Conservation (phyloP, 2,797 vertebrate genomes). For the Peromyscus melanophrys region DNA sequence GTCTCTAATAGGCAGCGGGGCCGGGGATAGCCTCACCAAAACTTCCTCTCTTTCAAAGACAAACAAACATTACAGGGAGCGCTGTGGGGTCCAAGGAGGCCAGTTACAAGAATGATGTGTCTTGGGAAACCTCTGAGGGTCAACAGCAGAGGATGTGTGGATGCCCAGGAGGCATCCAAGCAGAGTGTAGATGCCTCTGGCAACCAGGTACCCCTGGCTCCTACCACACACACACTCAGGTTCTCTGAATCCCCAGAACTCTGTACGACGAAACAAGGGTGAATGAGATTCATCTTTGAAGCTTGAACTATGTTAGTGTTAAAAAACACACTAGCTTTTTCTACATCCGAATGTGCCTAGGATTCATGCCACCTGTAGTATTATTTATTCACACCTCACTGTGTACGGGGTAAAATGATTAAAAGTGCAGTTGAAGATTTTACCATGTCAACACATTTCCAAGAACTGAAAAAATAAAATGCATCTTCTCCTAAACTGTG, state of each 20-base stretch:
- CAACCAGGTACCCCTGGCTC: neutral
- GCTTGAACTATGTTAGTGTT: neutral
- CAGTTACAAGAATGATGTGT: neutral
- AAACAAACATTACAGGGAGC: neutral
- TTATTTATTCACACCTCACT: neutral
- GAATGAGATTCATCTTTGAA: neutral
- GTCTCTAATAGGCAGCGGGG: neutral
- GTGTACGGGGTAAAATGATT: neutral
- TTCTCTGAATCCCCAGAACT: neutral
- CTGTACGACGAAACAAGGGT: neutral
- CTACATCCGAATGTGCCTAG: neutral
- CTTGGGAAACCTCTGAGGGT: neutral
- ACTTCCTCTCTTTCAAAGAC: neutral
- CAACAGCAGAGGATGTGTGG: neutral
- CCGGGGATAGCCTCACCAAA: neutral
- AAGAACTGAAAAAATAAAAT: neutral
- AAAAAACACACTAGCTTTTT: slow-evolving; percentile 1
- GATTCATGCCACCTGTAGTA: neutral
- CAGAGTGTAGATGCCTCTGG: neutral
- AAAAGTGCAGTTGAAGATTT: neutral
- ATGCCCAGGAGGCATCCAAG: rapidly evolving
- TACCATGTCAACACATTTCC: slow-evolving; percentile 38
- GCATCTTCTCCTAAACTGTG: neutral
- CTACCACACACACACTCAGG: no score
- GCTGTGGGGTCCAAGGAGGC: neutral